Base-by-base conservation (phyloP, 1,140 invertebrate genomes). In the Nephila pilipes region DNA sequence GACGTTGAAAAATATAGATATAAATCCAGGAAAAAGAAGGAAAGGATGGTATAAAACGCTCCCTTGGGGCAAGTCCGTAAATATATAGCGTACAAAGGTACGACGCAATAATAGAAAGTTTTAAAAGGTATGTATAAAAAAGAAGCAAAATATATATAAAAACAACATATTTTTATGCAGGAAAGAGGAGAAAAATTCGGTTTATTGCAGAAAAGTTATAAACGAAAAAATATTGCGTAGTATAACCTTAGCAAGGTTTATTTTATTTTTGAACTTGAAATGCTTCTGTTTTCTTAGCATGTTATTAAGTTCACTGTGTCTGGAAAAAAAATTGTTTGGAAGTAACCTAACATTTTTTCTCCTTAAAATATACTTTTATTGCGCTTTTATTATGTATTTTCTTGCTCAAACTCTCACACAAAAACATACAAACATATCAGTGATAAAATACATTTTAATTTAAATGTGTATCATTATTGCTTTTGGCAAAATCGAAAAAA, bases 151-250 rank as follows among this genome's bases (percentile, higher is more conserved):
- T 46, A 75, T 18, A 2, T 25, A 36, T 46, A 75, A 75, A 75
- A 75, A 75, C 18, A 32, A 75, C 4, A 75, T 75, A 32, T 75
- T 75, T 36, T 75, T 18, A 75, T 75, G 6, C 69, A 75, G 29
- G 25, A 36, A 2, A 29, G 16, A 75, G 18, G 29, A 75, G 36
- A 75, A 60, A 32, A 75, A 36, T 0, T 18, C 69, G 16, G 69
- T 75, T 75, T 75, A 75, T 75, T 75, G 69, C 69, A 75, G 18
- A 29, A 75, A 75, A 32, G 69, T 75, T 75, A 75, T 75, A 75
- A 75, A 75, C 36, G 65, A 32, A 75, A 75, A 75, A 75, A 75
- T 75, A 75, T 75, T 75, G 69, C 32, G 3, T 18, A 16, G 14
- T 22, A 32, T 36, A 32, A 32, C 63, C 14, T 10, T 16, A 18